These are phyloP conservation scores for Formica exsecta DNA, from an alignment of 1,140 invertebrate species.

Conservation along the genomic window DNA sequence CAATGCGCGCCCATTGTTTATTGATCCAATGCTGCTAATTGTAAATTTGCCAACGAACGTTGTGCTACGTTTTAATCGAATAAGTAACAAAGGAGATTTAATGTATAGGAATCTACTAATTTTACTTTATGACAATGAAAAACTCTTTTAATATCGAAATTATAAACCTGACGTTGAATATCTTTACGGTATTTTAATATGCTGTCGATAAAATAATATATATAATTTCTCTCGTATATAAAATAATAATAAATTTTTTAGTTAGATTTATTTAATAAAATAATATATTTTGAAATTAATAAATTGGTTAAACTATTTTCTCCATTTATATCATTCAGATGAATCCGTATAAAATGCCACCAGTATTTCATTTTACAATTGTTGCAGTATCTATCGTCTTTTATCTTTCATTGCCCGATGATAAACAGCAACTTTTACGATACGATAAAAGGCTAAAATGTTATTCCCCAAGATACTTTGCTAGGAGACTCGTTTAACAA, in stretches of 20 bases:
- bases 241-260: not conserved
- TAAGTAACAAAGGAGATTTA: not conserved
- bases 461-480: not conserved
- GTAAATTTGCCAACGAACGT: conserved; percentile 16
- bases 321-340: not conserved
- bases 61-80: not conserved
- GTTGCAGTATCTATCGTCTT: not conserved
- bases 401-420: not conserved
- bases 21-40: conserved; percentile 14
- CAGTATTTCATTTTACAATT: not conserved
- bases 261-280: not conserved
- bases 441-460: conserved; percentile 43
- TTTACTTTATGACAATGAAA: conserved; percentile 6
- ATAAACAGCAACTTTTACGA: conserved; percentile 26
- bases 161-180: not conserved
- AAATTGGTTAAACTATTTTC: too few relatives aligned
- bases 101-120: conserved; percentile 1
- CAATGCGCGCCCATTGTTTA: conserved; percentile 5
- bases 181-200: not conserved
- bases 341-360: not conserved
- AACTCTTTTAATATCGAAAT: not conserved
- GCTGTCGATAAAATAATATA: not conserved
- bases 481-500: conserved; percentile 30
- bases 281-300: not conserved
- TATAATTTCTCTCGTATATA: not conserved